Conservation (phyloP, 2,888 invertebrate species). For the Apodemia duryi region DNA sequence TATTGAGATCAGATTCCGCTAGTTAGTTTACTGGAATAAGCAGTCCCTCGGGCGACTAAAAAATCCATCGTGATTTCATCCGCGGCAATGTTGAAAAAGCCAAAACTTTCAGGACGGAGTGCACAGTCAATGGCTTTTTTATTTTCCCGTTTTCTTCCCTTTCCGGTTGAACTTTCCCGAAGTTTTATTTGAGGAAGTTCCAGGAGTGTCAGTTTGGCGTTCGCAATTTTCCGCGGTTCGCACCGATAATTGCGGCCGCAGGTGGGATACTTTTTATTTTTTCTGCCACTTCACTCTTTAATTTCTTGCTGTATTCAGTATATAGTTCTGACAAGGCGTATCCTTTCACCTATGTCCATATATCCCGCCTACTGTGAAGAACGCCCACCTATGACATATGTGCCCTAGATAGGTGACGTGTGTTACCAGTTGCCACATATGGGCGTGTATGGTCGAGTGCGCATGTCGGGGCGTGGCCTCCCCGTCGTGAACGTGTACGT, state of each 20-base stretch:
- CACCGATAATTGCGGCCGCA: conserved; percentile 75
- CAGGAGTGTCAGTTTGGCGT: conserved; percentile 75
- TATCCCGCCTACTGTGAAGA: conserved; percentile 49
- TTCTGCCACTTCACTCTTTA: conserved; percentile 31
- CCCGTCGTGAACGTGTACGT: conserved; percentile 43
- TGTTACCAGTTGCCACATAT: conserved; percentile 42
- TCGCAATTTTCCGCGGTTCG: conserved; percentile 73
- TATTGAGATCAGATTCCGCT: conserved; percentile 36
- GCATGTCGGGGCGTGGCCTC: conserved; percentile 66
- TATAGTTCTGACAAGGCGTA: conserved; percentile 23
- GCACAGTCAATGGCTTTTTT: conserved; percentile 75
- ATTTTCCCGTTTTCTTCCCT: conserved; percentile 73
- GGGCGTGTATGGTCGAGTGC: conserved; percentile 58
- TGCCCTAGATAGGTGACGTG: conserved; percentile 56
- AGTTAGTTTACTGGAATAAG: conserved; percentile 64
- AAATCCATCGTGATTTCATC: conserved; percentile 54
- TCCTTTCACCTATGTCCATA: conserved; percentile 40
- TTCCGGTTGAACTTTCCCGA: conserved; percentile 72
- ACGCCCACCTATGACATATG: conserved; percentile 58
- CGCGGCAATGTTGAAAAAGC: conserved; percentile 65
- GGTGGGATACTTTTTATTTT: conserved; percentile 54
- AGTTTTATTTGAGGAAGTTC: conserved; percentile 75
- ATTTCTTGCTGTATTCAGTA: conserved; percentile 30
- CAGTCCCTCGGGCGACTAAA: conserved; percentile 58
- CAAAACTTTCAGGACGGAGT: conserved; percentile 65